phyloP scores from a whole-genome alignment of 2,113 vertebrate species.

The Corydoras sp. region DNA sequence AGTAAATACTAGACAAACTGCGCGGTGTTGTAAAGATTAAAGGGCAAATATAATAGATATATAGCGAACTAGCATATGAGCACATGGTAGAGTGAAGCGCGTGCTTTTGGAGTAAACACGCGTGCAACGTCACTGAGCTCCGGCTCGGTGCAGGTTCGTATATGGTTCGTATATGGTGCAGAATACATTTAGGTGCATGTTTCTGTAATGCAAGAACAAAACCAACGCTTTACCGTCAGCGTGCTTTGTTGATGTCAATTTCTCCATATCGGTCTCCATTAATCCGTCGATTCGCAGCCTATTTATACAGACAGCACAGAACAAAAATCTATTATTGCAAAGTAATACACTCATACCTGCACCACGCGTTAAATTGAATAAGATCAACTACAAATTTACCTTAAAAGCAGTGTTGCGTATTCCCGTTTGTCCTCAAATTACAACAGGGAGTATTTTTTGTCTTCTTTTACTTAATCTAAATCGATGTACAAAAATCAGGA shows the following conservation, averaged over 20 bases:
- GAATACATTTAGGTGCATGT: not conserved
- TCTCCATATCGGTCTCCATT: conserved; percentile 18
- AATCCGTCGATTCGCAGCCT: not conserved
- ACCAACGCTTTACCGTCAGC: conserved; percentile 8
- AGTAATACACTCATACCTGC: not conserved
- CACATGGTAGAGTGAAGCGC: conserved; percentile 1
- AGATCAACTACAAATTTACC: too few species aligned
- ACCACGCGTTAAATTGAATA: not conserved
- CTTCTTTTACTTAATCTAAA: too few species aligned
- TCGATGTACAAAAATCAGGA: too few species aligned
- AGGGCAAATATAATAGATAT: not conserved
- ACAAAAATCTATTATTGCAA: not conserved
- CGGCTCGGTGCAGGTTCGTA: not conserved
- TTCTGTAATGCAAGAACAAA: not conserved
- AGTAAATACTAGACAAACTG: too few species aligned
- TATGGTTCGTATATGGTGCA: too few species aligned
- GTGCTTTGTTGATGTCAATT: not conserved
- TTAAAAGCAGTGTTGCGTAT: too few species aligned
- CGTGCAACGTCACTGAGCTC: not conserved
- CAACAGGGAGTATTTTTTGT: too few species aligned
- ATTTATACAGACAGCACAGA: not conserved
- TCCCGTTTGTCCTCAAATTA: too few species aligned
- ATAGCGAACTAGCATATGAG: not conserved
- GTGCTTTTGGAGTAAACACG: not conserved
- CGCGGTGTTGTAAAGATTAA: too few species aligned